These are phyloP conservation scores for Eilema griseolum DNA, from an alignment of 2,888 invertebrate species.

Conservation along the genomic window DNA sequence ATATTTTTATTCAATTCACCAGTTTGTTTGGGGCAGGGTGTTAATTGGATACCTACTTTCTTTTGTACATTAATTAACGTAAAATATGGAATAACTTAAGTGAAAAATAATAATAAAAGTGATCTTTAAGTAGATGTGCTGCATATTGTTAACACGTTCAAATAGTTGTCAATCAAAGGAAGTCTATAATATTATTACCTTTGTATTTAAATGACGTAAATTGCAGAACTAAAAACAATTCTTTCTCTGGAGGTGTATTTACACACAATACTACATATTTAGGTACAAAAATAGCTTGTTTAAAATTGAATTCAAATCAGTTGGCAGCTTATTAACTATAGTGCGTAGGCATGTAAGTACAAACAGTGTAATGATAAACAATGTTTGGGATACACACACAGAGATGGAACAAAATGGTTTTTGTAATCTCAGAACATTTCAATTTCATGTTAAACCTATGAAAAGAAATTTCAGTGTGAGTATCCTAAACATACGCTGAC, in stretches of 20 bases:
- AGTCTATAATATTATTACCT: neutral
- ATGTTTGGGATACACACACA: constrained; percentile 28
- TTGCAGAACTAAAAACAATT: neutral
- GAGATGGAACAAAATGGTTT: constrained; percentile 22
- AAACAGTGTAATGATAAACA: constrained; percentile 34
- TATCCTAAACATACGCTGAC: constrained; percentile 31
- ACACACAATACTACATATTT: constrained; percentile 29
- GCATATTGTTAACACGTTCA: neutral
- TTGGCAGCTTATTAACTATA: constrained; percentile 20
- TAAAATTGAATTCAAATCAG: constrained; percentile 26
- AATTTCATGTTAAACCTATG: too few relatives aligned
- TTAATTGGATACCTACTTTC: neutral
- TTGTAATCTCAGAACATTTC: too few relatives aligned
- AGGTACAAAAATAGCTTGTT: constrained; percentile 17
- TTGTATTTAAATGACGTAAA: constrained; percentile 2
- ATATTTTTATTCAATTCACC: neutral
- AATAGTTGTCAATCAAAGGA: neutral
- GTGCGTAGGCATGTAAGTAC: constrained; percentile 27
- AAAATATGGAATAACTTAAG: too few relatives aligned
- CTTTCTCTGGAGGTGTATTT: constrained; percentile 10
- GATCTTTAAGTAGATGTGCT: neutral
- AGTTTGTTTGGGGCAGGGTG: neutral
- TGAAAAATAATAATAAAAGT: neutral
- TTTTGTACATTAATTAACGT: neutral
- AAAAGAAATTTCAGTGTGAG: too few relatives aligned